Percentiles rank a stretch among this genome's conserved stretches.
Conservation (phyloP, 2,888 invertebrate species). For the Drosophila colorata region DNA sequence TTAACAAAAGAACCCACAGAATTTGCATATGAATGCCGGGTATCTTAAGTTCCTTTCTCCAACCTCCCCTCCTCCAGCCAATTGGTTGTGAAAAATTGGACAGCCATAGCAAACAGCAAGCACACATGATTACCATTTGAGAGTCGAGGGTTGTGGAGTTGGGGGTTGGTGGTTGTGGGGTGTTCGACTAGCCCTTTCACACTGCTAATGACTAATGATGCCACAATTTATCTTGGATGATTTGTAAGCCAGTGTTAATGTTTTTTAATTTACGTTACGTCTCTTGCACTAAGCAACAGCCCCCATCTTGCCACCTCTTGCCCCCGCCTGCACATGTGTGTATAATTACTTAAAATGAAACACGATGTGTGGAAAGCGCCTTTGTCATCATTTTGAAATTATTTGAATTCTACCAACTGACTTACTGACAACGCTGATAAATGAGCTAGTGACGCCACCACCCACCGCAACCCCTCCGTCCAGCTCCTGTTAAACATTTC, state of each 20-base stretch:
- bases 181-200: slow-evolving; percentile 43
- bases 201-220: slow-evolving; percentile 76
- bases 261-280: slow-evolving; percentile 50
- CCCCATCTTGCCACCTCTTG: background rate
- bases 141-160: background rate
- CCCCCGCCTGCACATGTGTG: slow-evolving; percentile 37
- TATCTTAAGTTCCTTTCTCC: slow-evolving; percentile 24
- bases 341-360: slow-evolving; percentile 56
- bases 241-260: slow-evolving; percentile 74
- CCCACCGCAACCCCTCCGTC: background rate
- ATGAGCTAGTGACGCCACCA: slow-evolving; percentile 54
- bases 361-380: slow-evolving; percentile 61
- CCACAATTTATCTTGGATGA: slow-evolving; percentile 69
- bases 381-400: slow-evolving; percentile 67
- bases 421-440: slow-evolving; percentile 62
- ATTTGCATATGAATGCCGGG: slow-evolving; percentile 60
- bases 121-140: slow-evolving; percentile 52
- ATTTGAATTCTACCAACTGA: slow-evolving; percentile 64
- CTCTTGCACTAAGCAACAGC: background rate
- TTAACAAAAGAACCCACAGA: slow-evolving; percentile 31
- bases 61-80: slow-evolving; percentile 29
- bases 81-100: slow-evolving; percentile 59
- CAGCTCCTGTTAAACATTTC: background rate
- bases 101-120: slow-evolving; percentile 48
- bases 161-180: background rate